Evolutionary conservation across 2,797 vertebrate genomes (phyloP).

Genomic region (Takifugu rubripes): DNA sequence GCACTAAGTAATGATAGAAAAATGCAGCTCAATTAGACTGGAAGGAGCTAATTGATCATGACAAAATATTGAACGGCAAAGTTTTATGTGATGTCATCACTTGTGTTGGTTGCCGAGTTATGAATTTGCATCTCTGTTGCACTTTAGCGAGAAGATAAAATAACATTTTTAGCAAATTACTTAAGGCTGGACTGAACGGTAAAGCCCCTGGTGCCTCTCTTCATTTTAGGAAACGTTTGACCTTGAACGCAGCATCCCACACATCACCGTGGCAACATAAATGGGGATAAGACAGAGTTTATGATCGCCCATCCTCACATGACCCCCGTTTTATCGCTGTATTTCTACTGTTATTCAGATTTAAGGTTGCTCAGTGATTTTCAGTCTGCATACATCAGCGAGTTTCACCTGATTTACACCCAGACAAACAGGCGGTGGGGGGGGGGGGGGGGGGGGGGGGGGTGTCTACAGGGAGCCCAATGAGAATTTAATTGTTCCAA

Average conservation of each 20-base stretch:
- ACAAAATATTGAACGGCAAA: background rate
- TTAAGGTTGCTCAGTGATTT: constrained; percentile 8
- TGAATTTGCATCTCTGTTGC: too few species aligned
- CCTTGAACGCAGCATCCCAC: too few species aligned
- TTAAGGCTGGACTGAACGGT: too few species aligned
- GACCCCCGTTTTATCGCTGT: background rate
- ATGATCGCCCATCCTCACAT: too few species aligned
- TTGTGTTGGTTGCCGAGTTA: too few species aligned
- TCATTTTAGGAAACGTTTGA: too few species aligned
- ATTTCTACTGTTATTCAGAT: constrained; percentile 3
- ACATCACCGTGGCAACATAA: too few species aligned
- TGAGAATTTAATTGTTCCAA: constrained; percentile 44
- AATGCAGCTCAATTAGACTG: constrained; percentile 11
- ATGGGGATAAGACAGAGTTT: too few species aligned
- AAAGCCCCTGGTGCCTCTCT: too few species aligned
- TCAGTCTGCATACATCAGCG: constrained; percentile 1
- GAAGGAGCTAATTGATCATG: background rate
- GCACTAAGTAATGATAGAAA: constrained; percentile 3
- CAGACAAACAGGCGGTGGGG: constrained; percentile 6
- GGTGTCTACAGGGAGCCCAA: constrained; percentile 10
- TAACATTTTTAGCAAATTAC: too few species aligned
- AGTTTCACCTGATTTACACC: constrained; percentile 6
- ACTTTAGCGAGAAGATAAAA: too few species aligned
- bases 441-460: background rate
- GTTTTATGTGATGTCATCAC: background rate